These are phyloP conservation scores for Takifugu flavidus DNA, from an alignment of 2,113 vertebrate genomes.

Conservation along the genomic window DNA sequence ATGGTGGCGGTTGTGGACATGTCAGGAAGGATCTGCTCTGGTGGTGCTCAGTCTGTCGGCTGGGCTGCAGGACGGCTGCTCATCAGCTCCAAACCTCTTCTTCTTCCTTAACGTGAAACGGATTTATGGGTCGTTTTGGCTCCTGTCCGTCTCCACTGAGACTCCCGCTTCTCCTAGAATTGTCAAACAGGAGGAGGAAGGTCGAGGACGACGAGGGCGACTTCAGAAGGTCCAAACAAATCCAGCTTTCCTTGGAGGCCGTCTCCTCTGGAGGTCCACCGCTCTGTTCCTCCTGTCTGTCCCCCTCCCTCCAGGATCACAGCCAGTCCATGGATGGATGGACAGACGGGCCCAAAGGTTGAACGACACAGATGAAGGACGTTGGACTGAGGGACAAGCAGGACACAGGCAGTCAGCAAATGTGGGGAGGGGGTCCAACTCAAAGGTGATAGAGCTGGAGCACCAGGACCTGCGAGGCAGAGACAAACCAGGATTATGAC, in stretches of 20 bases:
- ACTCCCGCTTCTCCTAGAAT: conserved; percentile 53
- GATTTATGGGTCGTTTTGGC: background rate
- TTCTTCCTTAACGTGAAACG: conserved; percentile 17
- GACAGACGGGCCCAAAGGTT: conserved; percentile 27
- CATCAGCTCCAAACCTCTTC: conserved; percentile 47
- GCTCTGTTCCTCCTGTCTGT: conserved; percentile 58
- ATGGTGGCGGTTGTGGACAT: conserved; percentile 78
- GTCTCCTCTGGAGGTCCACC: conserved; percentile 41
- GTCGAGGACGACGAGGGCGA: conserved; percentile 44
- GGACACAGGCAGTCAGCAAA: conserved; percentile 45
- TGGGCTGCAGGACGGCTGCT: conserved; percentile 36
- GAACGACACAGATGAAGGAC: conserved; percentile 23
- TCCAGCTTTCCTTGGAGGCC: conserved; percentile 55
- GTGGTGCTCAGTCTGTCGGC: conserved; percentile 31
- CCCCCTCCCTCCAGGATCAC: conserved; percentile 73
- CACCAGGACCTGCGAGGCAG: conserved; percentile 35
- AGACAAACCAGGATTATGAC: too few relatives aligned
- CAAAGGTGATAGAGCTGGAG: conserved; percentile 50
- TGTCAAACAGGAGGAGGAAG: conserved; percentile 54
- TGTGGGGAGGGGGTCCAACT: conserved; percentile 51
- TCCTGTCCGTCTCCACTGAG: conserved; percentile 36
- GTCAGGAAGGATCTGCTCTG: conserved; percentile 32
- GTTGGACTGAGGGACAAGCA: conserved; percentile 50
- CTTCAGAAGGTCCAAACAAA: conserved; percentile 54
- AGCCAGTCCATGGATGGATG: conserved; percentile 61